phyloP scores from a whole-genome alignment of 2,797 vertebrate species.

The Neomorphus geoffroyi region DNA sequence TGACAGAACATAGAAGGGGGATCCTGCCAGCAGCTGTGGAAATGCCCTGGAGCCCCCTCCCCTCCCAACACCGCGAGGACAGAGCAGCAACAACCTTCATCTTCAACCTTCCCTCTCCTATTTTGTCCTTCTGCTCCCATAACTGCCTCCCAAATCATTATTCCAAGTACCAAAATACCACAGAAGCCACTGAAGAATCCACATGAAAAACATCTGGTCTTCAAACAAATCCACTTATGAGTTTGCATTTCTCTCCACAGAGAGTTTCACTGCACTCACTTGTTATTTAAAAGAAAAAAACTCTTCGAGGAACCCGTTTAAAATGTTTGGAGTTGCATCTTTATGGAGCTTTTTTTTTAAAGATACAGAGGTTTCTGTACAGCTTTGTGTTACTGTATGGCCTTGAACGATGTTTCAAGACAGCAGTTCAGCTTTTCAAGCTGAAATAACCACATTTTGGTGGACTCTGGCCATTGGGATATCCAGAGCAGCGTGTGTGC shows the following conservation, averaged over 20 bases:
- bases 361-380: background rate
- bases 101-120: background rate
- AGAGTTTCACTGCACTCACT: conserved; percentile 10
- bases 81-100: background rate
- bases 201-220: conserved; percentile 55
- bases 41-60: background rate
- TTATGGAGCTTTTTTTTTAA: conserved; percentile 8
- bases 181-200: conserved; percentile 62
- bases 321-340: background rate
- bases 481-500: background rate
- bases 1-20: background rate
- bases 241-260: conserved; percentile 38
- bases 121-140: background rate
- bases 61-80: background rate
- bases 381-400: background rate
- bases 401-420: background rate
- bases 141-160: conserved; percentile 19
- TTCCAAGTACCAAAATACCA: conserved; percentile 61
- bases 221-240: conserved; percentile 59
- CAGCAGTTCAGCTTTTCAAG: background rate
- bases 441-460: background rate
- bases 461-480: background rate
- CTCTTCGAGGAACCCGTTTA: background rate
- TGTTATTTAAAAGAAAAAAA: background rate
- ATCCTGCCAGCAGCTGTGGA: background rate